Conservation (phyloP, 2,797 vertebrate genomes). For the Fratercula arctica region DNA sequence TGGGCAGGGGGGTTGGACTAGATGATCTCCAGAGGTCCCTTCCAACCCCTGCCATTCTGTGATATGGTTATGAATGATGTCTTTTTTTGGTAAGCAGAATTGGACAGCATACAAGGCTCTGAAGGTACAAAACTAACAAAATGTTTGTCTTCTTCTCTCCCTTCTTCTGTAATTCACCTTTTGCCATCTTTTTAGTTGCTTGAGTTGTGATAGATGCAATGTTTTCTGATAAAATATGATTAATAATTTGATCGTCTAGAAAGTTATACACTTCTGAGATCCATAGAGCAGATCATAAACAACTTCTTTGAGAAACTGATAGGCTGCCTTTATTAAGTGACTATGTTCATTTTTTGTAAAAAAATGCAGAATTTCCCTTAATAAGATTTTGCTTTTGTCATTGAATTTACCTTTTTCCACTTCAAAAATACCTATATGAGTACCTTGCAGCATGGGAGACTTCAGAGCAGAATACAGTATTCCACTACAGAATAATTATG, state of each 20-base stretch:
- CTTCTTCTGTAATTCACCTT: not conserved
- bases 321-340: not conserved
- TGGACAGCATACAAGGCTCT: not conserved
- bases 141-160: not conserved
- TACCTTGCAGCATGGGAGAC: not conserved
- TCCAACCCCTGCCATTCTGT: too few species aligned
- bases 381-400: not conserved
- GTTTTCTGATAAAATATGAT: not conserved
- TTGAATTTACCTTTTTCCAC: not conserved
- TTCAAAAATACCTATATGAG: not conserved
- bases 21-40: too few species aligned
- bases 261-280: not conserved
- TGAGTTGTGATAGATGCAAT: not conserved
- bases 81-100: not conserved
- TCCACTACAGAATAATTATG: not conserved
- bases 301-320: not conserved
- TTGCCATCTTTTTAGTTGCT: not conserved
- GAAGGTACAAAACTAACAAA: not conserved
- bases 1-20: too few species aligned
- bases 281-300: not conserved
- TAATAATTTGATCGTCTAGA: not conserved
- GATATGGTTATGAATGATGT: not conserved
- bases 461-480: not conserved
- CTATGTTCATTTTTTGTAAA: not conserved
- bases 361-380: not conserved